Conservation (phyloP, 2,888 invertebrate species). For the Dioctria rufipes region DNA sequence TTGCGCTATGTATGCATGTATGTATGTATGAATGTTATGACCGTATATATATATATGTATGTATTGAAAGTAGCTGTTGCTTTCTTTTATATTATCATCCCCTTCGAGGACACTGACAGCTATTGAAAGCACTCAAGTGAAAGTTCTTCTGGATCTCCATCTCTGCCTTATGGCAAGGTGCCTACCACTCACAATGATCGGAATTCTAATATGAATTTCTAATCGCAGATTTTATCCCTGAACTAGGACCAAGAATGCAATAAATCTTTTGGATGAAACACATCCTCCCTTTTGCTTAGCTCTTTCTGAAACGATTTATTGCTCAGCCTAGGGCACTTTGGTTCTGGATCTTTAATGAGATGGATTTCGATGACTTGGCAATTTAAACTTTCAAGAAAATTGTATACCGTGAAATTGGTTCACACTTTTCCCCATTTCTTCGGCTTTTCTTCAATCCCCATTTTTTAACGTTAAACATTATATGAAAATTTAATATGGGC, state of each 20-base stretch:
- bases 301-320: slow-evolving; percentile 18
- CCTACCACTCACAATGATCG: slow-evolving; percentile 38
- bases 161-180: background rate
- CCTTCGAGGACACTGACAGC: background rate
- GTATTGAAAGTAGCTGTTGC: slow-evolving; percentile 18
- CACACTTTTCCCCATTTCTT: slow-evolving; percentile 24
- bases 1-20: too few species aligned
- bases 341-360: slow-evolving; percentile 43
- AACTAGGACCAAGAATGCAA: slow-evolving; percentile 48
- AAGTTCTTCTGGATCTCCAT: slow-evolving; percentile 16
- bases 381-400: slow-evolving; percentile 49
- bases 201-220: slow-evolving; percentile 53
- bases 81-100: background rate
- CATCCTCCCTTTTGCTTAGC: slow-evolving; percentile 14
- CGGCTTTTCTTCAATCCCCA: background rate
- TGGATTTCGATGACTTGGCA: slow-evolving; percentile 48
- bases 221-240: slow-evolving; percentile 51
- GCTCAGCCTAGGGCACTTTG: background rate
- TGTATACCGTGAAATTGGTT: slow-evolving; percentile 53
- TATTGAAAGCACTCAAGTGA: background rate
- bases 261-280: slow-evolving; percentile 51
- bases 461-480: background rate
- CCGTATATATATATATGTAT: too few species aligned
- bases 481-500: slow-evolving; percentile 40
- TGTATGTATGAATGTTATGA: too few species aligned